Conservation (phyloP, 2,797 vertebrate species). For the Urosaurus nigricauda region DNA sequence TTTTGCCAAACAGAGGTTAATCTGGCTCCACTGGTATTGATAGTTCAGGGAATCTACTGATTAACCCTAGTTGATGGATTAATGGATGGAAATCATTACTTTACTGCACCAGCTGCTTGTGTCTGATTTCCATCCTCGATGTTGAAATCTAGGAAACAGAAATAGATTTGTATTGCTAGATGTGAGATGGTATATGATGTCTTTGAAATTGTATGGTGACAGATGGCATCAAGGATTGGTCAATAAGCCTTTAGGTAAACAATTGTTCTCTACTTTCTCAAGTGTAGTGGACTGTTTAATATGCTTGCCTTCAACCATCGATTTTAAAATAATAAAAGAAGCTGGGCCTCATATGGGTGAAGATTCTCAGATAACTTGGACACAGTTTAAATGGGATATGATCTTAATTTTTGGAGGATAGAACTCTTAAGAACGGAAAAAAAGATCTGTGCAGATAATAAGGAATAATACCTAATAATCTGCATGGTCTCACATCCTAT, state of each 20-base stretch:
- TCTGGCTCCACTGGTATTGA: background rate
- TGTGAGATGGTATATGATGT: background rate
- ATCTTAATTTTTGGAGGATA: too few species aligned
- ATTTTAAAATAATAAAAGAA: background rate
- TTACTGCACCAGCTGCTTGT: constrained; percentile 1
- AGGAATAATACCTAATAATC: background rate
- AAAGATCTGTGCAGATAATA: background rate
- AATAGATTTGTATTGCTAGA: background rate
- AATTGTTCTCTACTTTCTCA: constrained; percentile 15
- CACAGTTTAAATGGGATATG: too few species aligned
- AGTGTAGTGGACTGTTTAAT: background rate
- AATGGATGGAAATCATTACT: constrained; percentile 1
- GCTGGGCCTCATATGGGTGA: too few species aligned
- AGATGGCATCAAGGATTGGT: constrained; percentile 7
- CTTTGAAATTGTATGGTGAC: constrained; percentile 6
- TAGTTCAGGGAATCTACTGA: background rate
- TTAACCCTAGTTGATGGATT: background rate
- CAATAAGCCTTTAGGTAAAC: background rate
- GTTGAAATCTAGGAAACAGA: background rate
- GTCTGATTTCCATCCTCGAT: background rate
- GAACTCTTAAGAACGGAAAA: too few species aligned
- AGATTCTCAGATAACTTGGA: too few species aligned
- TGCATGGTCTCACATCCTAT: background rate
- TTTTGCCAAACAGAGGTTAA: background rate
- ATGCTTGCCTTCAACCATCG: background rate